Evolutionary conservation across 2,113 vertebrate genomes (phyloP).

Genomic region (Platichthys flesus): DNA sequence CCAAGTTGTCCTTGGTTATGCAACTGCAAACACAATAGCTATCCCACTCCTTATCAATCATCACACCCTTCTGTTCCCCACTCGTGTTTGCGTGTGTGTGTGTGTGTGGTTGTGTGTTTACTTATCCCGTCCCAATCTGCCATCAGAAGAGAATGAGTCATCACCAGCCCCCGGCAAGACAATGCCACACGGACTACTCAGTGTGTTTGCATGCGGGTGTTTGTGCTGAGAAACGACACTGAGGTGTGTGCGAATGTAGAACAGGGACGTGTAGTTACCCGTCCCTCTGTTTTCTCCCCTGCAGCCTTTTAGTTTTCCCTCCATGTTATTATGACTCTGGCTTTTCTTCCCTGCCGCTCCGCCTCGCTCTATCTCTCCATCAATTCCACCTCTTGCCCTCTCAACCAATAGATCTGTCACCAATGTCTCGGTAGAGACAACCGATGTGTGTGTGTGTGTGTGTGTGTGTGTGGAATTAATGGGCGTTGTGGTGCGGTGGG

Average conservation of each 20-base stretch:
- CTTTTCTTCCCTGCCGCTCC: slow-evolving; percentile 7
- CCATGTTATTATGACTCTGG: background rate
- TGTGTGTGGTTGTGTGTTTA: slow-evolving; percentile 26
- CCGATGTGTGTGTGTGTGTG: slow-evolving; percentile 20
- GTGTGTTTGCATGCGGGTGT: slow-evolving; percentile 18
- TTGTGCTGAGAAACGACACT: background rate
- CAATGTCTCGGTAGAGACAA: slow-evolving; percentile 47
- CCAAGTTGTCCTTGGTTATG: slow-evolving; percentile 57
- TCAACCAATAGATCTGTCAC: slow-evolving; percentile 55
- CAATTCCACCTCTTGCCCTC: slow-evolving; percentile 57
- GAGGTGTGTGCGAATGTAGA: background rate
- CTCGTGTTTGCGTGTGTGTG: background rate
- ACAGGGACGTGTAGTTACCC: background rate
- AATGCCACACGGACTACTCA: slow-evolving; percentile 21
- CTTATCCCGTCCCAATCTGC: slow-evolving; percentile 30
- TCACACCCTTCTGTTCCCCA: slow-evolving; percentile 34
- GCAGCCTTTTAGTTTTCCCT: background rate
- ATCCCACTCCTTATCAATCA: slow-evolving; percentile 57
- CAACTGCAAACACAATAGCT: slow-evolving; percentile 48
- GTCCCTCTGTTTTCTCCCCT: background rate
- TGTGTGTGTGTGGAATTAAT: slow-evolving; percentile 17
- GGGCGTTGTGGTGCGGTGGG: slow-evolving; percentile 26
- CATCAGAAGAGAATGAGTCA: slow-evolving; percentile 24
- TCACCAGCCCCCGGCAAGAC: slow-evolving; percentile 60
- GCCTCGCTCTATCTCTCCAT: slow-evolving; percentile 32